Base-by-base conservation (phyloP, 2,888 invertebrate genomes). In the Macrosoma leucophasiata region DNA sequence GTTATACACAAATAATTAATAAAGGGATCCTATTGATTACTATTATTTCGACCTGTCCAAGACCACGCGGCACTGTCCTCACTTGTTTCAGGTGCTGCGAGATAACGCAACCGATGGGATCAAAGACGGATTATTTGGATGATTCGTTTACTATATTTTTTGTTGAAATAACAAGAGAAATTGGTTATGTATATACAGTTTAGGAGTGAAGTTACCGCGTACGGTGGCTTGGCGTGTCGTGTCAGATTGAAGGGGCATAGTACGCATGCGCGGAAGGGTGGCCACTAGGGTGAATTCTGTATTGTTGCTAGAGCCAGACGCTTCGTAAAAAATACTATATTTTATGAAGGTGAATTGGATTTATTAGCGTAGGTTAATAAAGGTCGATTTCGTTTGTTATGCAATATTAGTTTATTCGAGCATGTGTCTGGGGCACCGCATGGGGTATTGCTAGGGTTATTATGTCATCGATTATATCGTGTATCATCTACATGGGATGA, bases 1-100 rank as follows among this genome's bases (percentile, higher is more conserved):
- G n/a, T n/a, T 62, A 61, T 69, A 68, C 73, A 73, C 79, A 79
- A 79, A 77, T 79, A 75, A 79, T 82, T 81, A 73, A 77, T 73
- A 75, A 70, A 67, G 64, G 66, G 64, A 46, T 61, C 51, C 64
- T 81, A 82, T 82, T 74, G 78, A 81, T 81, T 77, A 78, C 70
- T 65, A 64, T 67, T 67, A 61, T 70, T 64, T 47, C 38, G 45
- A 39, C 41, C 37, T 44, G 35, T 34, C 32, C 22, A 22, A 20
- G 3, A 21, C 7, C 35, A 35, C 29, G 25, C 29, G 25, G 21
- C 15, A 11, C 1, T 13, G 15, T 25, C 30, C 31, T 26, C 28
- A 5, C 3, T 21, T 18, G 2, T 3, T 10, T 25, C 25, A 15
- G 22, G 28, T 21, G 15, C 19, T 25, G 26, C 30, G 21, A 19